Evolutionary conservation across 2,797 vertebrate genomes (phyloP), one percentile per base, ranked within the genome.

Genomic region (Chaetodon trifasciatus): DNA sequence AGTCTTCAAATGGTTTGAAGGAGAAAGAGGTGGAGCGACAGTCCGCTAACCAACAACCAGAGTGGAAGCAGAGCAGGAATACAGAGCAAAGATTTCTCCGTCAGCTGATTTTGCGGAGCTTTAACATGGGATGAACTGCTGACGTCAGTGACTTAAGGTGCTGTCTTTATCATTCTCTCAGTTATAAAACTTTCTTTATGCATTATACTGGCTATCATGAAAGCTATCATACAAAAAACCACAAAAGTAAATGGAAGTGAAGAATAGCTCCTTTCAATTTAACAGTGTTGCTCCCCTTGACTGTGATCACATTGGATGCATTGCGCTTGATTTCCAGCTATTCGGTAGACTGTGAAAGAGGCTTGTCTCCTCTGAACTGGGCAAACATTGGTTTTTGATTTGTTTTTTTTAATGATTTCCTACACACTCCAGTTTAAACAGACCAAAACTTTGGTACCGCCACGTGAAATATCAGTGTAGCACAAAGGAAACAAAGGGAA

Each of bases 111-210:
- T 49, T 78, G 56, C 50, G 73, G 49, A 74, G 66, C 53, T 65
- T 83, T 81, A 91, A 81, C 86, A 93, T 85, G 93, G 93, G 92
- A 90, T 92, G 88, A 92, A 74, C 82, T 86, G 60, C 79, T 88
- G 78, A 82, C 71, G 40, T 69, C 89, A 50, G 61, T 70, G 69
- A 86, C 72, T 70, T 23, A 74, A 88, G 90, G 91, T 91, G 89
- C 50, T 52, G 23, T 62, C 57, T 62, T 53, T 0, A 24, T 64
- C n/a, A n/a, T 37, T 17, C 32, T 60, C 60, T 65, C 4, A 0
- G 16, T 42, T 32, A 60, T 78, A 24, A 84, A 74, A 83, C 40
- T 11, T 58, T 75, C 13, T 24, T 50, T 71, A 55, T 76, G 1
- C 13, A 12, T 23, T 2, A 42, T 21, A 5, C 49, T n/a, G 24